Evolutionary conservation across 2,797 vertebrate genomes (phyloP).

Genomic region (Cyprinella venusta): DNA sequence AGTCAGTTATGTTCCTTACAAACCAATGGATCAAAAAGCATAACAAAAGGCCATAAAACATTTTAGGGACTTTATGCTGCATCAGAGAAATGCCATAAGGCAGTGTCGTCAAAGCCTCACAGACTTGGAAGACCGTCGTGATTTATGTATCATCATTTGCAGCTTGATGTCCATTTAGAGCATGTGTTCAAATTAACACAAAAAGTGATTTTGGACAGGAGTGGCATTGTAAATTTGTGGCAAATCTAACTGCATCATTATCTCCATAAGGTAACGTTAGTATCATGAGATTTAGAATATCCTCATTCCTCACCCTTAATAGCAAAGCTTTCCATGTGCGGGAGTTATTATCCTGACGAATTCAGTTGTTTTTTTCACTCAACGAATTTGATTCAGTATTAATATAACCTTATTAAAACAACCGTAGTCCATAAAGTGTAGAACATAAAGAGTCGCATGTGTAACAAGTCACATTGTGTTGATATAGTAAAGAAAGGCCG

Average conservation of each 20-base stretch:
- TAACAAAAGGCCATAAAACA: not conserved
- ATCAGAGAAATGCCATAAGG: slow-evolving; percentile 82
- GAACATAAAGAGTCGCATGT: not conserved
- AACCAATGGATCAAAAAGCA: not conserved
- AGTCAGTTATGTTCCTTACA: not conserved
- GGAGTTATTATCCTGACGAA: too few relatives aligned
- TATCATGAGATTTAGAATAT: slow-evolving; percentile 67
- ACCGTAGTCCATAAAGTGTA: fast-evolving
- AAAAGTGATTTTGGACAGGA: fast-evolving
- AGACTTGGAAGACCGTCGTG: slow-evolving; percentile 89
- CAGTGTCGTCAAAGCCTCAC: slow-evolving; percentile 77
- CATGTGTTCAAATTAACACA: too few relatives aligned
- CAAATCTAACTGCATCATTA: slow-evolving; percentile 70
- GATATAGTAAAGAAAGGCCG: not conserved
- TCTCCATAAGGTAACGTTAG: slow-evolving; percentile 70
- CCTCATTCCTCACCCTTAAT: not conserved
- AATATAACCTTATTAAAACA: not conserved
- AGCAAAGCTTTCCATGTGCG: not conserved
- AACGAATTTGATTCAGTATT: not conserved
- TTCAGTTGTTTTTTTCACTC: too few relatives aligned
- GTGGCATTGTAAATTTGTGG: not conserved
- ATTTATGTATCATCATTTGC: slow-evolving; percentile 83
- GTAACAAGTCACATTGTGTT: not conserved
- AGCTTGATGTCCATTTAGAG: slow-evolving; percentile 11
- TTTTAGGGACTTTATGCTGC: slow-evolving; percentile 59